phyloP scores from a whole-genome alignment of 2,797 vertebrate genomes.

The Polyboroides typus region DNA sequence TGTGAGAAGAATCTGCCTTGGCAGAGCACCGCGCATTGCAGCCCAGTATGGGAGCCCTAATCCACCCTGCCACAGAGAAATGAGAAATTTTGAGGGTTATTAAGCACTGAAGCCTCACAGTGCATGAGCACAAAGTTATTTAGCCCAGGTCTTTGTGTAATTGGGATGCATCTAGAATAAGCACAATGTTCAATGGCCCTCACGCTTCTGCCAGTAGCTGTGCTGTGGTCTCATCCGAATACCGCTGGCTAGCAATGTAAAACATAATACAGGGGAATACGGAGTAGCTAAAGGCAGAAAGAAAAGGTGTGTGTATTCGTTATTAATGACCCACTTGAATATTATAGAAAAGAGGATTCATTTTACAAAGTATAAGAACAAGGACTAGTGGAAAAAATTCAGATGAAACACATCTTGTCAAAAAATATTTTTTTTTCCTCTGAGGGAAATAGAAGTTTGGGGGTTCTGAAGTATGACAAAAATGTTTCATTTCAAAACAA shows the following conservation, averaged over 20 bases:
- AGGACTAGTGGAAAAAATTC: not conserved
- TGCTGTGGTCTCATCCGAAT: conserved; percentile 17
- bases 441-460: not conserved
- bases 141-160: not conserved
- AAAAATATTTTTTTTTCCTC: not conserved
- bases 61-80: not conserved
- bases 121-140: not conserved
- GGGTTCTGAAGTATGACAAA: not conserved
- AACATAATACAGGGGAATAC: not conserved
- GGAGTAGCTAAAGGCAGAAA: not conserved
- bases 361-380: not conserved
- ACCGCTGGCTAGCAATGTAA: not conserved
- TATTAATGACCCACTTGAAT: not conserved
- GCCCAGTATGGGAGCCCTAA: not conserved
- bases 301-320: not conserved
- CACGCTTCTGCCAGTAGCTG: not conserved
- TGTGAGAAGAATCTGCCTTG: not conserved
- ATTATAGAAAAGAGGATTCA: not conserved
- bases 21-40: not conserved
- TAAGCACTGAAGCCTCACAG: not conserved
- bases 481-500: not conserved
- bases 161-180: conserved; percentile 17
- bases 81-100: not conserved
- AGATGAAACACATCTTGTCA: not conserved
- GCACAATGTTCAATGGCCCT: not conserved